Conservation (phyloP, 2,888 invertebrate species). For the Eutolmus rufibarbis region DNA sequence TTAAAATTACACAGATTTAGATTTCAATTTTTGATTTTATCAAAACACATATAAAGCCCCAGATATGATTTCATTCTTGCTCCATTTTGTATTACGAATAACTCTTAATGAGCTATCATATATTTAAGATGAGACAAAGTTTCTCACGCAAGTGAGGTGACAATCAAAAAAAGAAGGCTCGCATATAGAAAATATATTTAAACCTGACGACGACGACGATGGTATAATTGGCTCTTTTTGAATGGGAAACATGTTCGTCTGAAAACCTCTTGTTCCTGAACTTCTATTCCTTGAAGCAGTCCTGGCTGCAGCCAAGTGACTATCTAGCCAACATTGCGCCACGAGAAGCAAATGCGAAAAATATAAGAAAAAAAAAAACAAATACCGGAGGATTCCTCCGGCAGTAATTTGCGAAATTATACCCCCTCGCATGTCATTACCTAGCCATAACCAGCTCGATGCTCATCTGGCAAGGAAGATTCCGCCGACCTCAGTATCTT, state of each 20-base stretch:
- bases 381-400: neutral
- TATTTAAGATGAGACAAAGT: neutral
- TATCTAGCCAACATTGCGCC: neutral
- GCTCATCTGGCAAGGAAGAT: neutral
- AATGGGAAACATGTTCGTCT: neutral
- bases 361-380: neutral
- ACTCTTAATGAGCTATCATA: neutral
- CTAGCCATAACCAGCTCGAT: neutral
- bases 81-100: neutral
- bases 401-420: conserved; percentile 23
- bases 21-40: too few relatives aligned
- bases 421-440: conserved; percentile 2
- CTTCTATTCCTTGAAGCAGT: neutral
- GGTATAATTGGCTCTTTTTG: neutral
- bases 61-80: neutral
- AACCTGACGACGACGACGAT: neutral
- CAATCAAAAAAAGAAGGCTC: neutral
- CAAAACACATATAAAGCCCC: too few relatives aligned
- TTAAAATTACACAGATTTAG: too few relatives aligned
- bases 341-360: neutral
- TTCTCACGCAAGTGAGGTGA: neutral
- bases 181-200: neutral
- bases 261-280: neutral
- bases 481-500: neutral
- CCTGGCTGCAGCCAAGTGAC: neutral